Conservation (phyloP, 1,140 invertebrate species). For the Conus betulinus region DNA sequence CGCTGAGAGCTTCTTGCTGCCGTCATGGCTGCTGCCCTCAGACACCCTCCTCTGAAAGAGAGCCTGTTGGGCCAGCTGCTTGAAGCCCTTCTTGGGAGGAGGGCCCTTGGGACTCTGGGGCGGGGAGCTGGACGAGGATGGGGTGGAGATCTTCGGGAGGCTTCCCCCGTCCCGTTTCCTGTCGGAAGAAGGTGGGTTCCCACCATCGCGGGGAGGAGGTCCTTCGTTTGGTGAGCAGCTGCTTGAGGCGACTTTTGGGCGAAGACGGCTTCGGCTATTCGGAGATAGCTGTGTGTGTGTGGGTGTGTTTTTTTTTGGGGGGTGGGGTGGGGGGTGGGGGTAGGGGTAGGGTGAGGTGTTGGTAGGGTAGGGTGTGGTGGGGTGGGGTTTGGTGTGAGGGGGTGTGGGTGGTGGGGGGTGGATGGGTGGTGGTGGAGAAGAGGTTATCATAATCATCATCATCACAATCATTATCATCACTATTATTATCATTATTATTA, state of each 20-base stretch:
- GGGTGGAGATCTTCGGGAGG: not conserved
- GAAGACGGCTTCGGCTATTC: not conserved
- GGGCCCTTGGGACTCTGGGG: not conserved
- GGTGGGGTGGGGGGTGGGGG: no score
- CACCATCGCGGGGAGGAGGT: not conserved
- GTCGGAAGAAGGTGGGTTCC: no score
- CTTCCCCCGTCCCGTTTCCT: not conserved
- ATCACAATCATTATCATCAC: no score
- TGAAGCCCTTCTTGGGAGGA: conserved; percentile 16
- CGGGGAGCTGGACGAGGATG: not conserved
- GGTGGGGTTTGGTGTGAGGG: no score
- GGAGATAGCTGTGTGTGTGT: not conserved
- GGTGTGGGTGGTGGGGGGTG: no score
- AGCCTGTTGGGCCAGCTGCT: conserved; percentile 1
- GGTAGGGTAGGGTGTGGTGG: no score
- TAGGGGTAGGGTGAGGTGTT: no score
- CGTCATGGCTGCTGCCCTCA: not conserved
- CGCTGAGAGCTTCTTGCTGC: not conserved
- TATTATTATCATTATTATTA: no score
- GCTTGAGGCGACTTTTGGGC: not conserved
- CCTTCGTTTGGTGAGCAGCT: not conserved
- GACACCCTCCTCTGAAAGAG: not conserved
- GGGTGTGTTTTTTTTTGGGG: no score
- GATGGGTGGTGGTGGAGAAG: no score
- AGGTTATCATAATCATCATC: no score